Percentiles rank a stretch among this genome's conserved stretches.
Evolutionary conservation across 2,888 invertebrate genomes (phyloP).

Genomic region (Sesia apiformis): DNA sequence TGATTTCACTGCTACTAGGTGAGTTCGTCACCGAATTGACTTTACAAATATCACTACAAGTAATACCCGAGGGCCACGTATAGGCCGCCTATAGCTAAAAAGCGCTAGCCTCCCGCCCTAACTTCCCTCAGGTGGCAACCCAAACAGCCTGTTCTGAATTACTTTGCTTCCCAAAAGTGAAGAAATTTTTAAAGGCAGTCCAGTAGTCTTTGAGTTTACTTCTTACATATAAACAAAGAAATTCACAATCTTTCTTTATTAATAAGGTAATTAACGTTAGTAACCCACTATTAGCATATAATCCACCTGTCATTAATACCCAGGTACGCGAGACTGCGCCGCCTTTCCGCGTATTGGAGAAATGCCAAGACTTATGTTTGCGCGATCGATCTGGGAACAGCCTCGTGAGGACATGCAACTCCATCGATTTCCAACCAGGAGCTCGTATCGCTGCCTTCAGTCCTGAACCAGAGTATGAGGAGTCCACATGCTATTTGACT

Average conservation of each 20-base stretch:
- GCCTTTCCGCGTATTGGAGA: conserved; percentile 90
- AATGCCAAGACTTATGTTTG: conserved; percentile 89
- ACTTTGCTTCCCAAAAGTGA: not conserved
- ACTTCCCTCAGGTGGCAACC: no score
- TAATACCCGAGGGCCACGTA: no score
- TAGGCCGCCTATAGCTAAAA: not conserved
- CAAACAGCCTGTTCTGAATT: not conserved
- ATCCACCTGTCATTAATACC: no score
- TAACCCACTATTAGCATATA: no score
- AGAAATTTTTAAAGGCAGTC: not conserved
- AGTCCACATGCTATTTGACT: conserved; percentile 90
- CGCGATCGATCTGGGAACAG: conserved; percentile 88
- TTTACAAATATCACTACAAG: no score
- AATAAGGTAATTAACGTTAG: no score
- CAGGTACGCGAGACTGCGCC: conserved; percentile 87
- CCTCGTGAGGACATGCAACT: conserved; percentile 88
- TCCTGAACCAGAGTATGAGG: conserved; percentile 88
- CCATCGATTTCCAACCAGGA: conserved; percentile 93
- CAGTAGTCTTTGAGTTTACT: no score
- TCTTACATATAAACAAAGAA: not conserved
- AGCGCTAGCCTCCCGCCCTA: not conserved
- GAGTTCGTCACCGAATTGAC: no score
- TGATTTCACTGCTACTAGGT: no score
- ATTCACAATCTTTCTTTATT: not conserved
- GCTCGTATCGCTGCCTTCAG: conserved; percentile 88